Percentiles rank a stretch among this genome's conserved stretches.
phyloP scores from a whole-genome alignment of 2,888 invertebrate species.

The Dascillus cervinus region DNA sequence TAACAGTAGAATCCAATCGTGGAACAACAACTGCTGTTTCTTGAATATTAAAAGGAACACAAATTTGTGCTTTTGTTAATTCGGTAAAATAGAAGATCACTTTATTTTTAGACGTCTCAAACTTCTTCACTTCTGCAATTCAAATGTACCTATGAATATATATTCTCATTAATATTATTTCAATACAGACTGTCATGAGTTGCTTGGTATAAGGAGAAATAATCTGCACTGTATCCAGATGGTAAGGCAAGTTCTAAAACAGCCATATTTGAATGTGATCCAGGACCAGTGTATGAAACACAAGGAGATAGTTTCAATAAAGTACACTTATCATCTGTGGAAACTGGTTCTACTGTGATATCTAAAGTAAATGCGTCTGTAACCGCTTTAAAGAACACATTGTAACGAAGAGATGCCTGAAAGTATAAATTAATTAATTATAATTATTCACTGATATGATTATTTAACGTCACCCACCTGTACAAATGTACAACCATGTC shows the following conservation, averaged over 20 bases:
- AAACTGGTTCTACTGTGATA: slow-evolving; percentile 41
- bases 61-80: slow-evolving; percentile 41
- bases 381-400: slow-evolving; percentile 41
- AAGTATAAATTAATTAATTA: slow-evolving; percentile 12
- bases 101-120: slow-evolving; percentile 45
- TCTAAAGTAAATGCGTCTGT: slow-evolving; percentile 48
- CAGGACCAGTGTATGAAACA: slow-evolving; percentile 36
- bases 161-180: slow-evolving; percentile 6
- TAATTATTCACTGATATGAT: slow-evolving; percentile 1
- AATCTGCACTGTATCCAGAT: slow-evolving; percentile 56
- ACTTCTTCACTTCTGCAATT: slow-evolving; percentile 45
- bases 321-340: slow-evolving; percentile 43
- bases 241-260: slow-evolving; percentile 55
- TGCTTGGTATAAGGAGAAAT: slow-evolving; percentile 48
- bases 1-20: slow-evolving; percentile 48
- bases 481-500: slow-evolving; percentile 50
- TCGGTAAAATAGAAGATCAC: slow-evolving; percentile 49
- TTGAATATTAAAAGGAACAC: slow-evolving; percentile 44
- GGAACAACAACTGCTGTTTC: slow-evolving; percentile 43
- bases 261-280: slow-evolving; percentile 53
- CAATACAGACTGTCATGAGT: slow-evolving; percentile 6
- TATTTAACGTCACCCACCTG: slow-evolving; percentile 39
- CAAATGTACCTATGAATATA: slow-evolving; percentile 1
- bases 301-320: slow-evolving; percentile 40
- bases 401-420: slow-evolving; percentile 46